Conservation (phyloP, 1,140 invertebrate genomes). For the Trachymyrmex septentrionalis region DNA sequence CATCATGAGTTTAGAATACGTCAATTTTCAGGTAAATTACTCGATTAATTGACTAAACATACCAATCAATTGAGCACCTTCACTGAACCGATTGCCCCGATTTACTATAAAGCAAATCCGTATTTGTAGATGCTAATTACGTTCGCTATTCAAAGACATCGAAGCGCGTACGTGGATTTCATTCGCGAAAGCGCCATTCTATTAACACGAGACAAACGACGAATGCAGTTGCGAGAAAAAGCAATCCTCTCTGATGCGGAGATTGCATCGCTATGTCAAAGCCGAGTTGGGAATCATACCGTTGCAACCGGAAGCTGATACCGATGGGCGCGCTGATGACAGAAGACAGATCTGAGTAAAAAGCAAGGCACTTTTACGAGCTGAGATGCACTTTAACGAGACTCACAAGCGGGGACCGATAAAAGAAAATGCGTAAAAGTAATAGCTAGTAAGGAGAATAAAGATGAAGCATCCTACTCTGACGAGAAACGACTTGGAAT, state of each 20-base stretch:
- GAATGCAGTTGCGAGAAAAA: constrained; percentile 20
- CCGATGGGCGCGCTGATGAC: not conserved
- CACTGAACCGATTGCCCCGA: constrained; percentile 7
- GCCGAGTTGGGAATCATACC: constrained; percentile 8
- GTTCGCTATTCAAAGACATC: constrained; percentile 22
- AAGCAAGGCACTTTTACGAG: not conserved
- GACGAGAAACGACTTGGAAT: not conserved
- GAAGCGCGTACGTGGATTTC: constrained; percentile 1
- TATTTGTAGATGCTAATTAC: constrained; percentile 36
- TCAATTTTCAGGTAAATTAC: constrained; percentile 23
- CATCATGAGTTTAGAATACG: not conserved
- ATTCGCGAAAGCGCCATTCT: not conserved
- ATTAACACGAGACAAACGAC: constrained; percentile 34
- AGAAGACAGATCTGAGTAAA: not conserved
- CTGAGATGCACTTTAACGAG: constrained; percentile 10
- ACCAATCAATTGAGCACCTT: constrained; percentile 32
- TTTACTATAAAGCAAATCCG: constrained; percentile 11
- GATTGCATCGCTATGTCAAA: constrained; percentile 35
- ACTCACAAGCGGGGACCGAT: not conserved
- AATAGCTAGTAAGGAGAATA: not conserved
- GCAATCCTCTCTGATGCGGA: constrained; percentile 6
- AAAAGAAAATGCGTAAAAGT: constrained; percentile 12
- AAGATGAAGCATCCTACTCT: not conserved
- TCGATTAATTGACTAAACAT: constrained; percentile 34
- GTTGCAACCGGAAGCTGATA: constrained; percentile 28